Conservation (phyloP, 2,888 invertebrate species). For the Drosophila longiperda region DNA sequence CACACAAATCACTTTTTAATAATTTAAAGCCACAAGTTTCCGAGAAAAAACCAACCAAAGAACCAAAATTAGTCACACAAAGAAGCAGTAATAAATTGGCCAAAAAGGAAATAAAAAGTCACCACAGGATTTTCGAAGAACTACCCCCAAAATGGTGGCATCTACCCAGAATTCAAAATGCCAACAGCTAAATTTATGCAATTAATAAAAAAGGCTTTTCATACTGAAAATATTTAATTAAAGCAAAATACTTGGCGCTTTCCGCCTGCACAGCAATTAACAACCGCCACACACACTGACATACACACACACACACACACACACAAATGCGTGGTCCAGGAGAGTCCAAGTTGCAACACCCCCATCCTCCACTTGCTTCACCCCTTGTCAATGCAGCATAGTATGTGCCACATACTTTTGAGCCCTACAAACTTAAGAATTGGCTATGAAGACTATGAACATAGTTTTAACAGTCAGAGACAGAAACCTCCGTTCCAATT, state of each 20-base stretch:
- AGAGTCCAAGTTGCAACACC: conserved; percentile 14
- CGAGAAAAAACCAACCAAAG: conserved; percentile 12
- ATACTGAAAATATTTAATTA: conserved; percentile 66
- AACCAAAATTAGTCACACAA: conserved; percentile 64
- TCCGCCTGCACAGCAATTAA: conserved; percentile 66
- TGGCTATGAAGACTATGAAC: background rate
- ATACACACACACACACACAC: background rate
- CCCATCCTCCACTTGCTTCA: background rate
- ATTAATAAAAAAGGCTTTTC: conserved; percentile 46
- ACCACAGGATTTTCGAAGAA: conserved; percentile 10
- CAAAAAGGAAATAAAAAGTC: conserved; percentile 18
- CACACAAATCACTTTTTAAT: background rate
- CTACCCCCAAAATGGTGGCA: conserved; percentile 32
- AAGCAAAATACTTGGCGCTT: conserved; percentile 59
- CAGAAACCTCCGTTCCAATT: background rate
- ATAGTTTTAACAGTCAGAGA: background rate
- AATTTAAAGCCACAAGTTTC: conserved; percentile 48
- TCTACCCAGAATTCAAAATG: background rate
- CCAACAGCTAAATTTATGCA: conserved; percentile 24
- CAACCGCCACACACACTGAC: conserved; percentile 26
- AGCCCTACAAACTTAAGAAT: conserved; percentile 13
- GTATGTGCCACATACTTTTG: conserved; percentile 51
- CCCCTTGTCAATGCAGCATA: conserved; percentile 14
- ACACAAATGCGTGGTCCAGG: conserved; percentile 44
- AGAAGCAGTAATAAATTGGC: conserved; percentile 51